phyloP scores from a whole-genome alignment of 2,113 vertebrate species.

The Vimba vimba region DNA sequence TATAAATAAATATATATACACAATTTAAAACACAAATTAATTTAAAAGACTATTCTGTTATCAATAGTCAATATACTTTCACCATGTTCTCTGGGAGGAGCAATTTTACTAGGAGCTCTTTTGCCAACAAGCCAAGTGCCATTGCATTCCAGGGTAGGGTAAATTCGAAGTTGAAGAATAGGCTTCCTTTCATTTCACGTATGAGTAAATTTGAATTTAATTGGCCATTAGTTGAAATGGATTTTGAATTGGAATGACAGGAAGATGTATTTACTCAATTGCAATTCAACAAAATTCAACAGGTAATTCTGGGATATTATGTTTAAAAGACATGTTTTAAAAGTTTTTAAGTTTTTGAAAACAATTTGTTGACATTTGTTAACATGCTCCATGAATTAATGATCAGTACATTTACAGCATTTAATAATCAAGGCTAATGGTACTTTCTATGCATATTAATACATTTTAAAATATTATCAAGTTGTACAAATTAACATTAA shows the following conservation, averaged over 20 bases:
- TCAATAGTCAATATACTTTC: neutral
- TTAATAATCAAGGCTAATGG: no score
- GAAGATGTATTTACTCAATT: neutral
- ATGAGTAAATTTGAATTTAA: neutral
- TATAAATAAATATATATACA: no score
- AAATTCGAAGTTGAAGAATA: neutral
- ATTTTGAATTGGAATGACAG: neutral
- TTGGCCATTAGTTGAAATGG: neutral
- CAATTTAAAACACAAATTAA: no score
- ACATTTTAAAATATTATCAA: neutral
- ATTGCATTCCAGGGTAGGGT: neutral
- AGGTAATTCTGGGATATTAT: neutral
- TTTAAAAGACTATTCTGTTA: neutral
- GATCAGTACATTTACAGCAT: neutral
- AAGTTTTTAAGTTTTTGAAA: neutral
- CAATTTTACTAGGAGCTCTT: neutral
- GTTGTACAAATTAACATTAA: neutral
- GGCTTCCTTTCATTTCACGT: neutral
- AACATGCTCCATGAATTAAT: neutral
- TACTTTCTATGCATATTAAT: neutral
- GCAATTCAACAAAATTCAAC: neutral
- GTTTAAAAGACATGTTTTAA: neutral
- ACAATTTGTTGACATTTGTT: constrained; percentile 1
- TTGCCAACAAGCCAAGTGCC: neutral
- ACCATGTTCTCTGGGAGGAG: neutral